A percentile compares a stretch with the other conserved stretches of the same genome.
These are phyloP conservation scores for Aphelocoma coerulescens DNA, from an alignment of 2,113 vertebrate genomes.

Conservation along the genomic window DNA sequence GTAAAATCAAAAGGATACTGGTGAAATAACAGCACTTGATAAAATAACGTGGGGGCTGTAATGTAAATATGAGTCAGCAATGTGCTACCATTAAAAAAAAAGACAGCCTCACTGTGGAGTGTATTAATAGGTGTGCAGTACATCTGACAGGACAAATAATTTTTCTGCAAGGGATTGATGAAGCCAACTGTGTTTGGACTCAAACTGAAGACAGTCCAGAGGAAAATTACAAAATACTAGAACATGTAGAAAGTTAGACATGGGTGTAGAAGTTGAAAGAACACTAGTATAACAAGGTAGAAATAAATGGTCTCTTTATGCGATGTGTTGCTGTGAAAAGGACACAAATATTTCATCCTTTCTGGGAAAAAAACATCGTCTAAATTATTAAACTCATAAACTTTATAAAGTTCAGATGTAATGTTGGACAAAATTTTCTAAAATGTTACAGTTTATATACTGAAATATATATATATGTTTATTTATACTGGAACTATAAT, in stretches of 20 bases:
- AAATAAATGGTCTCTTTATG: neutral
- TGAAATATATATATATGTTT: neutral
- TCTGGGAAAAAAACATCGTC: neutral
- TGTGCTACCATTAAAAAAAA: neutral
- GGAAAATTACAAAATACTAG: neutral
- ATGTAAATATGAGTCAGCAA: constrained; percentile 44
- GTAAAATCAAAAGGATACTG: neutral
- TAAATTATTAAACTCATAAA: neutral
- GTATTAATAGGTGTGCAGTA: neutral
- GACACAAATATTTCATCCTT: neutral
- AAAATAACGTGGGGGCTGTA: neutral
- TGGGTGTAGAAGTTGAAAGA: neutral
- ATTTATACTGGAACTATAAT: neutral
- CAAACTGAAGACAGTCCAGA: neutral
- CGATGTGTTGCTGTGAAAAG: neutral
- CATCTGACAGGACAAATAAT: neutral
- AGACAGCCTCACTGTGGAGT: neutral
- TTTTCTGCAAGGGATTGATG: neutral
- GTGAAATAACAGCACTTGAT: neutral
- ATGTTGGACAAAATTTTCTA: neutral
- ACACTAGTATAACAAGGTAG: neutral
- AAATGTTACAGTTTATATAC: neutral
- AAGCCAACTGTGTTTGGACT: neutral
- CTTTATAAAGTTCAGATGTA: neutral
- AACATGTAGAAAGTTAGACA: neutral